These are phyloP conservation scores for Eledone cirrhosa DNA, from an alignment of 2,888 invertebrate species.

Conservation along the genomic window DNA sequence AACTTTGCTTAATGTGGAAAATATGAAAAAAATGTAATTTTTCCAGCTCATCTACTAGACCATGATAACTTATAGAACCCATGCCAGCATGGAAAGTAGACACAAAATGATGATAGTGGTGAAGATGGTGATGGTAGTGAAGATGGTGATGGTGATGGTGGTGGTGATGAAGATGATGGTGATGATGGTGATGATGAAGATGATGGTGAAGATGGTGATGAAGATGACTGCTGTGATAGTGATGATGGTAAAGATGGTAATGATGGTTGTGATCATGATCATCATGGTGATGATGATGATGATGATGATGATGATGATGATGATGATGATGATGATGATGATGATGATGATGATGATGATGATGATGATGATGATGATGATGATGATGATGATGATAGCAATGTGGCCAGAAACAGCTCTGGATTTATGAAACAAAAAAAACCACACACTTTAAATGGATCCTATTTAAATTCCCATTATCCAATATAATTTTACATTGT, in stretches of 20 bases:
- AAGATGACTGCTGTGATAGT: background rate
- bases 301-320: background rate
- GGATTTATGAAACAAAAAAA: too few relatives aligned
- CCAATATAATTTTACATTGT: too few relatives aligned
- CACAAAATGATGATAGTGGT: background rate
- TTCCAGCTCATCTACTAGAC: too few relatives aligned
- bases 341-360: slow-evolving; percentile 7
- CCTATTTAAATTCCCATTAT: too few relatives aligned
- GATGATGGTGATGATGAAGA: background rate
- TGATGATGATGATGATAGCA: background rate
- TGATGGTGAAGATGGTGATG: background rate
- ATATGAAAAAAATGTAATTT: too few relatives aligned
- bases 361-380: background rate
- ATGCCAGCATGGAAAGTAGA: too few relatives aligned
- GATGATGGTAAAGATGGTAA: background rate
- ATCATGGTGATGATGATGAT: background rate
- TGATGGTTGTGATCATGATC: background rate
- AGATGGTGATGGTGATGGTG: background rate
- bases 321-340: background rate
- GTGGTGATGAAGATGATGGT: background rate
- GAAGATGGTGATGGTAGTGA: background rate
- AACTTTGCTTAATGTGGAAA: too few relatives aligned
- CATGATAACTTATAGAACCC: too few relatives aligned
- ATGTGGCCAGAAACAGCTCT: background rate
- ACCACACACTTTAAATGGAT: too few relatives aligned